Percentiles rank a stretch among this genome's conserved stretches.
Evolutionary conservation across 2,888 invertebrate genomes (phyloP).

Genomic region (Drosophila peninsularis): DNA sequence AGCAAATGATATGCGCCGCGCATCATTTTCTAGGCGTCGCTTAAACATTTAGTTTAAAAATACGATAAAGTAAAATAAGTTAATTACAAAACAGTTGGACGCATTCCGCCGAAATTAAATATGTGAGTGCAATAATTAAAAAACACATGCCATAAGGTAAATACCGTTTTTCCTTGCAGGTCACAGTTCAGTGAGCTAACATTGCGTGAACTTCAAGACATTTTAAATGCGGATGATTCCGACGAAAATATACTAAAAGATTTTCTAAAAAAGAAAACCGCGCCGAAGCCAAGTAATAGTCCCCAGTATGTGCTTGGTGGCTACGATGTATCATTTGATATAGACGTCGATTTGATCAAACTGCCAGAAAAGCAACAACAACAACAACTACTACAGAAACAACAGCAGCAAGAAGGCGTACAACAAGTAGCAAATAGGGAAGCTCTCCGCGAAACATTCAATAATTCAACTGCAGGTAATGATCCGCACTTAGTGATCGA

Average conservation of each 20-base stretch:
- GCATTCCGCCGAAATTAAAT: background rate
- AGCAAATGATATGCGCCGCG: background rate
- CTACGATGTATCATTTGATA: constrained; percentile 42
- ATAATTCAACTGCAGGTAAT: background rate
- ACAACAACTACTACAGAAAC: background rate
- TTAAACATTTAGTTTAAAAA: constrained; percentile 2
- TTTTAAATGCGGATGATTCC: constrained; percentile 14
- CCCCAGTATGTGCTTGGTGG: constrained; percentile 18
- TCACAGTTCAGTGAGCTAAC: constrained; percentile 22
- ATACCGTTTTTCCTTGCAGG: constrained; percentile 11
- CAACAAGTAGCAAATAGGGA: background rate
- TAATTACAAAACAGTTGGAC: background rate
- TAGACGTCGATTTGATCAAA: constrained; percentile 38
- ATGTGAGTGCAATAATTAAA: constrained; percentile 17
- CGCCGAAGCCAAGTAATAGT: background rate
- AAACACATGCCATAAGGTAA: no score
- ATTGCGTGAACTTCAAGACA: constrained; percentile 38
- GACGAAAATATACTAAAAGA: constrained; percentile 18
- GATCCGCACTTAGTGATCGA: background rate
- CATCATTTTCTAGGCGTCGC: constrained; percentile 2
- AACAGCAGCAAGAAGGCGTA: background rate
- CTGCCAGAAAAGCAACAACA: constrained; percentile 10
- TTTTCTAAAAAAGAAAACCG: constrained; percentile 29
- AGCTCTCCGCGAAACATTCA: background rate
- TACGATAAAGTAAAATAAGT: background rate